Percentiles rank a stretch among this genome's conserved stretches.
These are phyloP conservation scores for Coecobrya sp. DNA, from an alignment of 2,888 invertebrate species.

Conservation along the genomic window DNA sequence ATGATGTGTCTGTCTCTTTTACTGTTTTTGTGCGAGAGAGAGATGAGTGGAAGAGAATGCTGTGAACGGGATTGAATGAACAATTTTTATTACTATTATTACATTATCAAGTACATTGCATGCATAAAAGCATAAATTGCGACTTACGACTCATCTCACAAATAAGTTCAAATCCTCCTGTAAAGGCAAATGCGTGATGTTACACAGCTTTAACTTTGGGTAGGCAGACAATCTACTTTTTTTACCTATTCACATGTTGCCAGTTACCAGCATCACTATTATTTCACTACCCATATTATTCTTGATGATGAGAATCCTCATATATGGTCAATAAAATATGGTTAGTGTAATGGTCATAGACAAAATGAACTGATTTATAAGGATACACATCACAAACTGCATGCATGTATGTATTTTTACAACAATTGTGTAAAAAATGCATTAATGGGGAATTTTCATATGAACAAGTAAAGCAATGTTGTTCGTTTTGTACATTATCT, in stretches of 20 bases:
- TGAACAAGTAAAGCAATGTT: background rate
- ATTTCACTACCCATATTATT: background rate
- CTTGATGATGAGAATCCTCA: background rate
- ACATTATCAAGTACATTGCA: conserved; percentile 25
- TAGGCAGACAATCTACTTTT: background rate
- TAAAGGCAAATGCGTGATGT: background rate
- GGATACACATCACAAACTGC: background rate
- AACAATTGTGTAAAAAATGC: conserved; percentile 19
- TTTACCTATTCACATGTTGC: conserved; percentile 12
- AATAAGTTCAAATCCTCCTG: background rate
- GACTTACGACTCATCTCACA: conserved; percentile 15
- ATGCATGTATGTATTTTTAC: conserved; percentile 5
- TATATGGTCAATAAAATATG: conserved; percentile 23
- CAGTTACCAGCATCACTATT: background rate
- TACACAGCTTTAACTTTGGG: background rate
- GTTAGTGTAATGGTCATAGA: conserved; percentile 9
- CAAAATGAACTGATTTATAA: conserved; percentile 36
- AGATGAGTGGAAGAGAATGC: background rate
- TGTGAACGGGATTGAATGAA: conserved; percentile 42
- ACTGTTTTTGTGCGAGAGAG: background rate
- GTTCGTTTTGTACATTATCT: background rate
- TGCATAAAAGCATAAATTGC: conserved; percentile 19
- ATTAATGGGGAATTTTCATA: background rate
- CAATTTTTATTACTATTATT: conserved; percentile 31
- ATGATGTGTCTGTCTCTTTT: background rate